A percentile compares a stretch with the other conserved stretches of the same genome.
These are phyloP conservation scores for Rachycentron canadum DNA, from an alignment of 2,797 vertebrate species.

Conservation along the genomic window DNA sequence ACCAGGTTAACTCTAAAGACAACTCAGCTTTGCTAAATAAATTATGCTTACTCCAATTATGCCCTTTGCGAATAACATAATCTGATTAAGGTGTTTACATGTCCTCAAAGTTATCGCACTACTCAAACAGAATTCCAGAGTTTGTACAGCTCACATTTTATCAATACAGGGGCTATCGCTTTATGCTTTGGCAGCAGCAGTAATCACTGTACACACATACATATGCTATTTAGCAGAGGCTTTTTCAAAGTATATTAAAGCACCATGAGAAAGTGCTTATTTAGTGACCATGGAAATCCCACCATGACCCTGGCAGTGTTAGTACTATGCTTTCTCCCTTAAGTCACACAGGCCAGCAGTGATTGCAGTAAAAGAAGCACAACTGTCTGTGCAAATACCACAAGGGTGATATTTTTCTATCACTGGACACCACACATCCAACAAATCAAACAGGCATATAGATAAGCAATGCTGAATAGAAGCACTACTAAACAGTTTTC, in stretches of 20 bases:
- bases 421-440: background rate
- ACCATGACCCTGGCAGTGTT: conserved; percentile 21
- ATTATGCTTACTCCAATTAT: background rate
- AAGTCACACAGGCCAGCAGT: background rate
- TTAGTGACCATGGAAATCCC: conserved; percentile 41
- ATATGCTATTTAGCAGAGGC: conserved; percentile 14
- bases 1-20: background rate
- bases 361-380: conserved; percentile 8
- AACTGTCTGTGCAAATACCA: conserved; percentile 4
- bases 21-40: background rate
- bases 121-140: conserved; percentile 16
- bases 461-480: background rate
- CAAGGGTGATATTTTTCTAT: conserved; percentile 1
- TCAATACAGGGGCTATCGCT: background rate
- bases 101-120: background rate
- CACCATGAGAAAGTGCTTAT: conserved; percentile 34
- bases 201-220: conserved; percentile 1
- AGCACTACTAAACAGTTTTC: conserved; percentile 18
- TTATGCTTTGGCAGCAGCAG: background rate
- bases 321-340: conserved; percentile 21
- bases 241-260: conserved; percentile 36
- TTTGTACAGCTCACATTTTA: background rate
- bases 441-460: background rate
- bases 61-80: background rate
- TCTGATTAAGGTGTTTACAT: conserved; percentile 18